Conservation (phyloP, 1,140 invertebrate genomes). For the Lerema accius region DNA sequence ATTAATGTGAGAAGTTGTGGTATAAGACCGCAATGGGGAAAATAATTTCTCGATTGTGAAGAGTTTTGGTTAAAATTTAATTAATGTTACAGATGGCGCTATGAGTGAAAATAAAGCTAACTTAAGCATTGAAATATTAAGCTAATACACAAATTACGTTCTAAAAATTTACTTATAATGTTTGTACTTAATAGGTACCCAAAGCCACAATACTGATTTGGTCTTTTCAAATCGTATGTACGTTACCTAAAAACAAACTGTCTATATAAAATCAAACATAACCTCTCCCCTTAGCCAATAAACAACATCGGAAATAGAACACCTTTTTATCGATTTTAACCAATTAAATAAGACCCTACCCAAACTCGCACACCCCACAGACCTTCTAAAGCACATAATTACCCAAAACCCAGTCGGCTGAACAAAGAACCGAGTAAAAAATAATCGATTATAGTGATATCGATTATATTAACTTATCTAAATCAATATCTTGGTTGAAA, state of each 20-base stretch:
- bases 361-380: constrained; percentile 42
- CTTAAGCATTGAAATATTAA: neutral
- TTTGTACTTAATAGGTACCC: too few relatives aligned
- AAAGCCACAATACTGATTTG: too few relatives aligned
- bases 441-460: constrained; percentile 59
- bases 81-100: neutral
- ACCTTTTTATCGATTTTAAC: constrained; percentile 37
- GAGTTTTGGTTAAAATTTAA: neutral
- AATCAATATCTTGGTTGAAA: constrained; percentile 65
- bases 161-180: too few relatives aligned
- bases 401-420: constrained; percentile 42
- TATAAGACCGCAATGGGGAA: constrained; percentile 2
- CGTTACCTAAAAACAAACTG: neutral
- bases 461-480: constrained; percentile 74
- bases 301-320: constrained; percentile 18
- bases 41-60: constrained; percentile 2
- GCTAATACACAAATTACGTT: neutral
- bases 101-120: neutral
- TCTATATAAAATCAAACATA: neutral
- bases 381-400: constrained; percentile 50
- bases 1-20: constrained; percentile 14
- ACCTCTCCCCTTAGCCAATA: neutral
- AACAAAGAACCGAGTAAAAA: constrained; percentile 43
- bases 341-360: constrained; percentile 54
- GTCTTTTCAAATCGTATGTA: neutral